Percentiles rank a stretch among this genome's conserved stretches.
phyloP scores from a whole-genome alignment of 2,797 vertebrate species.

The Alca torda region DNA sequence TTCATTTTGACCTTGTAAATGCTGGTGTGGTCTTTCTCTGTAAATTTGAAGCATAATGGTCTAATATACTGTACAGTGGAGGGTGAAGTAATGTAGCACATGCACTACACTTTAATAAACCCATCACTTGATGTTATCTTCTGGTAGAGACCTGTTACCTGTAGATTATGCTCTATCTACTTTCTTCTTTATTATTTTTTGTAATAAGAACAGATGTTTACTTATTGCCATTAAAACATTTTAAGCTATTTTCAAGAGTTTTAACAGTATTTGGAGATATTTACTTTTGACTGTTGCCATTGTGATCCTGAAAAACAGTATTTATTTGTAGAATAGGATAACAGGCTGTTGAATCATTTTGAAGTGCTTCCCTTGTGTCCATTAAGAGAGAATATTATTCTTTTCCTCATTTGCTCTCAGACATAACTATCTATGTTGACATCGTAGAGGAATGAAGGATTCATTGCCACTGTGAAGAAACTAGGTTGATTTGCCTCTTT shows the following conservation, averaged over 20 bases:
- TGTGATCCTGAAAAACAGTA: background rate
- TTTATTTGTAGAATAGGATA: background rate
- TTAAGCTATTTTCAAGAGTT: background rate
- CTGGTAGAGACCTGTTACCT: background rate
- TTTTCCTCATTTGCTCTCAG: background rate
- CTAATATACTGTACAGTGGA: background rate
- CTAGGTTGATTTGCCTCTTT: background rate
- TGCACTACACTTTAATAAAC: background rate
- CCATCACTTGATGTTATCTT: background rate
- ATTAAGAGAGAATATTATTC: background rate
- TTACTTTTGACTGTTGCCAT: background rate
- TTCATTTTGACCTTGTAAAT: background rate
- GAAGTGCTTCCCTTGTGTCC: background rate
- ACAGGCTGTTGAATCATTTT: background rate
- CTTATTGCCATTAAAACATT: background rate
- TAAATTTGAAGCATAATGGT: background rate
- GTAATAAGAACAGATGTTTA: background rate
- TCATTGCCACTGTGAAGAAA: background rate
- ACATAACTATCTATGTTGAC: background rate
- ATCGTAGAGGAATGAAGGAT: background rate
- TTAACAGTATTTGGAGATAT: background rate
- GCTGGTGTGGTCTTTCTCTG: background rate
- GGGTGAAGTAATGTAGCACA: background rate
- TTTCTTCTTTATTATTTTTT: background rate
- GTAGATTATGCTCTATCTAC: background rate